Base-by-base conservation (phyloP, 2,888 invertebrate genomes). In the Cryptocheilus praepositus region DNA sequence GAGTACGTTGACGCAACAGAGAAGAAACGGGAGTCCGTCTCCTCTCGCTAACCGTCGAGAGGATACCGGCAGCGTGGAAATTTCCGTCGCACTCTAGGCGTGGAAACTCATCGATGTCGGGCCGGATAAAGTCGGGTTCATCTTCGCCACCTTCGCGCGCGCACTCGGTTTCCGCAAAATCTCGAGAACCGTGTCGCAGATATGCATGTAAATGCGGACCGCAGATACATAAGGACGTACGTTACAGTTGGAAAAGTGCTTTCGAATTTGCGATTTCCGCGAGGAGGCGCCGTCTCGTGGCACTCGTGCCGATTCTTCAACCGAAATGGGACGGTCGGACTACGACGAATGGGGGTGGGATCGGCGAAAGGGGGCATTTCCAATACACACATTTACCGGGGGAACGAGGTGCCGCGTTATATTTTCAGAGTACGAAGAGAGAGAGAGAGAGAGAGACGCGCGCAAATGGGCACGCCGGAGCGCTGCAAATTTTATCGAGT, bases 401-500 rank as follows among this genome's bases (percentile, higher is more conserved):
- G 46, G 49, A 66, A 61, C 51, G 60, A 15, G 49, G 21, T 45
- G 49, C 52, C 54, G 57, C 46, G 68, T 76, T 74, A 74, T 75
- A 79, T 79, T 76, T 76, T 64, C 70, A 61, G 59, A 22, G 57
- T n/a, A n/a, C n/a, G n/a, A n/a, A 43, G 15, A 44, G 21, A 18
- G 44, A 15, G 52, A 19, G 43, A 18, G 36, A 43, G 36, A 18
- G 49, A 18, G 43, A 22, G 63, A 18, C 45, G 54, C 60, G 53
- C 64, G 67, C 73, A 73, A 73, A 78, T 73, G 65, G 59, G 77
- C 74, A 73, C 66, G 73, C 58, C 66, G 76, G 46, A 54, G 55
- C 66, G 73, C 67, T 80, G 79, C 71, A 78, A 83, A 81, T 83
- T 83, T 83, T 83, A 83, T 83, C 82, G 84, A 81, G 83, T 81